Percentiles rank a stretch among this genome's conserved stretches.
These are phyloP conservation scores for Larimichthys polyactis DNA, from an alignment of 2,113 vertebrate species.

Conservation along the genomic window DNA sequence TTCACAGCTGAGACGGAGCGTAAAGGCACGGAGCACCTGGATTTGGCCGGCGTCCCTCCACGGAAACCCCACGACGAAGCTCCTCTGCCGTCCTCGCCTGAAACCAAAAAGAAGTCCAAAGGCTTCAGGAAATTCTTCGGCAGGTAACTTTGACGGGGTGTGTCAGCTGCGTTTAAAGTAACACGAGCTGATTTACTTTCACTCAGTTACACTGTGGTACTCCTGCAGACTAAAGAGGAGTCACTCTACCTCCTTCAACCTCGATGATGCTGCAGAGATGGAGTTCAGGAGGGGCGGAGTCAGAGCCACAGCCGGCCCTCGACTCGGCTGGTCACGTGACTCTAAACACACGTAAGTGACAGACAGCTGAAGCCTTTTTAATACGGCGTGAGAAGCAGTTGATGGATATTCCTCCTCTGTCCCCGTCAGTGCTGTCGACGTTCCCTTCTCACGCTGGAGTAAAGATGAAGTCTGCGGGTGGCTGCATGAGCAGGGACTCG, in stretches of 20 bases:
- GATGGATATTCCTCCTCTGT: background rate
- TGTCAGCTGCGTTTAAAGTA: background rate
- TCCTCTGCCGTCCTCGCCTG: constrained; percentile 86
- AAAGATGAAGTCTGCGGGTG: constrained; percentile 94
- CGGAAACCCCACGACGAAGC: constrained; percentile 74
- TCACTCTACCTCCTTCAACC: constrained; percentile 94
- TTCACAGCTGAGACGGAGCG: constrained; percentile 88
- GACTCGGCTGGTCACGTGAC: constrained; percentile 95
- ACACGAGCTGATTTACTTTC: accelerated
- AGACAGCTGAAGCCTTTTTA: background rate
- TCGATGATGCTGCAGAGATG: constrained; percentile 88
- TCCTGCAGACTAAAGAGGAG: constrained; percentile 90
- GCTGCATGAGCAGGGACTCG: constrained; percentile 94
- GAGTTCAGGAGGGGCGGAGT: constrained; percentile 96
- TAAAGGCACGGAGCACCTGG: constrained; percentile 90
- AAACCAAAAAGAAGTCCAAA: constrained; percentile 92
- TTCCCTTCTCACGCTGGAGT: constrained; percentile 93
- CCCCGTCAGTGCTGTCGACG: constrained; percentile 86
- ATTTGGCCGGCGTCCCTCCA: constrained; percentile 86
- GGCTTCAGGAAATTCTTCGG: constrained; percentile 95
- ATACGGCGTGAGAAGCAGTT: background rate
- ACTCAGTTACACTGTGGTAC: constrained; percentile 36
- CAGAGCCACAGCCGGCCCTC: constrained; percentile 93
- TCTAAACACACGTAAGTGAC: constrained; percentile 87
- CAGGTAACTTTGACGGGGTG: constrained; percentile 75